Conservation (phyloP, 1,140 invertebrate genomes). For the Xylocopa sonorina region DNA sequence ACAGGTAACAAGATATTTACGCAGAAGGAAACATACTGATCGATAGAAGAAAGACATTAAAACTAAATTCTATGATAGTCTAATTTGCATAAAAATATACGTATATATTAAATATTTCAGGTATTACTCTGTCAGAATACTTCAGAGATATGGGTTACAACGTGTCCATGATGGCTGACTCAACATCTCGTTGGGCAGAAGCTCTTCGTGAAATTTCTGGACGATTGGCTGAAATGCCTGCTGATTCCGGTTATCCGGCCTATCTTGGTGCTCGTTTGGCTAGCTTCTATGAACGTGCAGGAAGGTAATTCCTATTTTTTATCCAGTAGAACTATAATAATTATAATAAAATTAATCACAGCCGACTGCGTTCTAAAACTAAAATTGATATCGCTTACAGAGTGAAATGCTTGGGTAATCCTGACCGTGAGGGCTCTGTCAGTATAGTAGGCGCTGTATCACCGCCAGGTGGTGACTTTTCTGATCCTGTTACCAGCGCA, state of each 20-base stretch:
- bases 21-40: too few relatives aligned
- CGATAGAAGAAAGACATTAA: background rate
- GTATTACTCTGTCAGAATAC: constrained; percentile 99
- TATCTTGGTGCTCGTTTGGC: constrained; percentile 98
- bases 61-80: background rate
- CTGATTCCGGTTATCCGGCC: constrained; percentile 99
- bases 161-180: constrained; percentile 99
- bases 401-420: constrained; percentile 98
- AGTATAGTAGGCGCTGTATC: constrained; percentile 99
- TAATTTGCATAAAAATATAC: background rate
- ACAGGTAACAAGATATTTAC: constrained; percentile 86
- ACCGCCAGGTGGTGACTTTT: constrained; percentile 99
- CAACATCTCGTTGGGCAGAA: constrained; percentile 99
- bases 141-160: constrained; percentile 99
- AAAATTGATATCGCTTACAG: constrained; percentile 76
- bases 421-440: constrained; percentile 98
- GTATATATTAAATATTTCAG: constrained; percentile 75
- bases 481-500: constrained; percentile 99
- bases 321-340: too few relatives aligned
- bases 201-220: constrained; percentile 99
- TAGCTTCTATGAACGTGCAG: constrained; percentile 99
- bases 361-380: background rate
- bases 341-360: background rate
- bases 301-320: constrained; percentile 80
- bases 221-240: constrained; percentile 99